Percentiles rank a stretch among this genome's conserved stretches.
Conservation (phyloP, 2,797 vertebrate species). For the Tangara arthus region DNA sequence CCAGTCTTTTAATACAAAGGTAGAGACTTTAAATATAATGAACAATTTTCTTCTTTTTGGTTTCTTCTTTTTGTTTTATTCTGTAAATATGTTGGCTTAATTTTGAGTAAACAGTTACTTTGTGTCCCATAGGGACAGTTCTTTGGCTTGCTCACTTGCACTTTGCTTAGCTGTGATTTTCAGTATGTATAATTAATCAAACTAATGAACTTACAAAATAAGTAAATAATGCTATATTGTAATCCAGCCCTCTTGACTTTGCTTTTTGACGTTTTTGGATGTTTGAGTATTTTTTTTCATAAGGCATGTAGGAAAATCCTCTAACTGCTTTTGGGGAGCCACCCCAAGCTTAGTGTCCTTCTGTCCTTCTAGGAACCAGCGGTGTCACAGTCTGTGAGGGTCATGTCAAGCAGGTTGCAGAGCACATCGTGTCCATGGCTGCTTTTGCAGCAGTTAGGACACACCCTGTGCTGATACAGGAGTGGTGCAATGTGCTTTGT, state of each 20-base stretch:
- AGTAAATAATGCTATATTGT: not conserved
- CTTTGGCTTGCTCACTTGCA: not conserved
- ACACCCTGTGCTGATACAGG: not conserved
- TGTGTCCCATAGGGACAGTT: not conserved
- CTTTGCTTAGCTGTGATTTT: not conserved
- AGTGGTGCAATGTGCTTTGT: not conserved
- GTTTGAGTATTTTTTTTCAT: not conserved
- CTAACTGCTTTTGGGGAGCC: not conserved
- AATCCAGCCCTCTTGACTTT: not conserved
- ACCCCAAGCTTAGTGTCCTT: not conserved
- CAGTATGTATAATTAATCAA: not conserved
- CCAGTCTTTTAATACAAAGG: not conserved
- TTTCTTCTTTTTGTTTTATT: not conserved
- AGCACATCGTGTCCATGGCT: fast-evolving
- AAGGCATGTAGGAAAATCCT: not conserved
- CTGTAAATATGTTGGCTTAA: not conserved
- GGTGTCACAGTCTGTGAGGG: fast-evolving
- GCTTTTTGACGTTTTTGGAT: not conserved
- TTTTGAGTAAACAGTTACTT: not conserved
- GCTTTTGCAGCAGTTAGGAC: not conserved
- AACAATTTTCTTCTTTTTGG: not conserved
- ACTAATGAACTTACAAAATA: not conserved
- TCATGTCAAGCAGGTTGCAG: not conserved
- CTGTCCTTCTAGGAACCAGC: not conserved
- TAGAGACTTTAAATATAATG: not conserved